A percentile compares a stretch with the other conserved stretches of the same genome.
Evolutionary conservation across 1,140 invertebrate species (phyloP).

Genomic region (Drosophila pallidifrons): DNA sequence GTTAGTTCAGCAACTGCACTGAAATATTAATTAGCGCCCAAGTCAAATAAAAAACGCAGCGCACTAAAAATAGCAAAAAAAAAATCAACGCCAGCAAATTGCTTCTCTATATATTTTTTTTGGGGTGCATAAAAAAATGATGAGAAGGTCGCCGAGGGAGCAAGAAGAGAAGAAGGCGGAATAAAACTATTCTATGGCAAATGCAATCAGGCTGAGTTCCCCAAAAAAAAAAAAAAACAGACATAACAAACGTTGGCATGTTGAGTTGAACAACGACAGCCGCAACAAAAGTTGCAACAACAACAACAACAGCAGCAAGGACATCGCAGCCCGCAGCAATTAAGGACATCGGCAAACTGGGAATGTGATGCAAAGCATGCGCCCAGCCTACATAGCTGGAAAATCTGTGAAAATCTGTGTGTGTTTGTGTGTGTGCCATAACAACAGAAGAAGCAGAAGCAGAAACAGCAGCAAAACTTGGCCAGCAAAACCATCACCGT

Average conservation of each 20-base stretch:
- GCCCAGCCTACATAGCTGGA: conserved; percentile 29
- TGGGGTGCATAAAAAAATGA: conserved; percentile 24
- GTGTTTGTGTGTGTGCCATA: conserved; percentile 14
- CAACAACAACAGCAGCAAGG: conserved; percentile 26
- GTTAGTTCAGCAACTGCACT: conserved; percentile 44
- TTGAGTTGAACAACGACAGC: conserved; percentile 49
- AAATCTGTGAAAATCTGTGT: conserved; percentile 50
- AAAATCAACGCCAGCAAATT: conserved; percentile 6
- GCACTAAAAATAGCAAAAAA: conserved; percentile 38
- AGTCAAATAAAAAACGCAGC: conserved; percentile 64
- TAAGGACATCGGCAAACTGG: conserved; percentile 68
- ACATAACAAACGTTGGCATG: conserved; percentile 23
- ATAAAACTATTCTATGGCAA: not conserved
- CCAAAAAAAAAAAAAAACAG: conserved; percentile 4
- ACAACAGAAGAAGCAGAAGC: conserved; percentile 2
- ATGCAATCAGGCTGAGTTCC: conserved; percentile 39
- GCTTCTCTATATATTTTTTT: not conserved
- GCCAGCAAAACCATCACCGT: not conserved
- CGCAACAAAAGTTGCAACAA: conserved; percentile 8
- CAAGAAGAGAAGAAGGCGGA: too few relatives aligned
- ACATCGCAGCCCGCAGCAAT: conserved; percentile 65
- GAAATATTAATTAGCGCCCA: conserved; percentile 78
- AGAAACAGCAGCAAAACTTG: conserved; percentile 1
- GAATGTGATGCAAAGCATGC: conserved; percentile 37
- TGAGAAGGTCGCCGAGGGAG: not conserved